Base-by-base conservation (phyloP, 2,113 vertebrate genomes). In the Chaetura pelagica region DNA sequence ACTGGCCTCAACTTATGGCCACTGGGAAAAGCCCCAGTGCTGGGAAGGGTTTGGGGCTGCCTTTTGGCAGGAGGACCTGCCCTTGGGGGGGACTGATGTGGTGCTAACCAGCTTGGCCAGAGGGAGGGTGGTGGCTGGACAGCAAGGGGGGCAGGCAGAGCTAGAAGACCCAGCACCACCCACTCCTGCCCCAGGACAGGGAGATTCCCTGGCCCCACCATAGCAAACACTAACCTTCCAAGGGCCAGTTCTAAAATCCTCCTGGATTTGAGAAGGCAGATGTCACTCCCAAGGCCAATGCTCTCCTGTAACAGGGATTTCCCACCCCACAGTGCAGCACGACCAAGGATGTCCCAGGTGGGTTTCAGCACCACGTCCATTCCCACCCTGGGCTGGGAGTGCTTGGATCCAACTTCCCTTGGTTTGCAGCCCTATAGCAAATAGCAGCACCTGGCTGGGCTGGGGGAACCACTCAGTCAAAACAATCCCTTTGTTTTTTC, bases 351-450 rank as follows among this genome's bases (percentile, higher is more conserved):
- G 27, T 7, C 48, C 34, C 7, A 8, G n/a, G 8, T 1, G 16
- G 23, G 12, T 3, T 2, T 66, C 0, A 1, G 55, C 69, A 44
- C 6, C 30, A 1, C 0, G 0, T 2, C 35, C 12, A 1, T 6
- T n/a, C 38, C 42, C 29, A 19, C 32, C 2, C 1, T 1, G 8
- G 0, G 1, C 46, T 9, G 4, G 18, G 18, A 19, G 15, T 2
- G 4, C 54, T 64, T 34, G 2, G 5, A 15, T 21, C 2, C 0
- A 8, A 1, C 10, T 32, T 32, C 12, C 30, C 54, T 27, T 12
- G 1, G 7, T 4, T 52, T 49, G 26, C 0, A 73, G 51, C 46
- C 49, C 72, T 9, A 0, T 7, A 26, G 48, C 58, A 75, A 49
- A 51, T 3, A 63, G 6, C 13, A 24, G 32, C 30, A 21, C 9